Evolutionary conservation across 2,797 vertebrate genomes (phyloP).

Genomic region (Chaunax sp.): DNA sequence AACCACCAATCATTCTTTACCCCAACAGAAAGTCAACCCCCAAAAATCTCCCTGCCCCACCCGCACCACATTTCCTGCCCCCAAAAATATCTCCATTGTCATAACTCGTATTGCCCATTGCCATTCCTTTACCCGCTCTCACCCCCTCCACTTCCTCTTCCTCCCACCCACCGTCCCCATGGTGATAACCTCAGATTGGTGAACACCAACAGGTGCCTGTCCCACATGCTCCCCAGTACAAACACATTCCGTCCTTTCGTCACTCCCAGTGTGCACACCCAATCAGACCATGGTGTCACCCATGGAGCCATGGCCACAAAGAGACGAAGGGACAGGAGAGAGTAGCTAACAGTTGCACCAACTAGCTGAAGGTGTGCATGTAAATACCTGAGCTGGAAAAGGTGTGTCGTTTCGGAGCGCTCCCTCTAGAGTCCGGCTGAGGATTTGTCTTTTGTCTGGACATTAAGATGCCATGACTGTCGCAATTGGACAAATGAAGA

Average conservation of each 20-base stretch:
- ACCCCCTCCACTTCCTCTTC: slow-evolving; percentile 57
- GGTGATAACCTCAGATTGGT: slow-evolving; percentile 71
- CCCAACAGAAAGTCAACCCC: slow-evolving; percentile 34
- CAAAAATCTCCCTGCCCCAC: slow-evolving; percentile 20
- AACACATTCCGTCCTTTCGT: slow-evolving; percentile 77
- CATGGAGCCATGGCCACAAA: slow-evolving; percentile 56
- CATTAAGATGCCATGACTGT: slow-evolving; percentile 51
- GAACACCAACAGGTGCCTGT: slow-evolving; percentile 84
- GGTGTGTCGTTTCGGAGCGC: slow-evolving; percentile 7
- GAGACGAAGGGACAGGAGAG: slow-evolving; percentile 30
- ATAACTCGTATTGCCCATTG: slow-evolving; percentile 50
- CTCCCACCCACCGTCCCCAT: slow-evolving; percentile 47
- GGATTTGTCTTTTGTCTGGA: slow-evolving; percentile 20
- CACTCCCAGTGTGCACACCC: slow-evolving; percentile 71
- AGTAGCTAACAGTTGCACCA: slow-evolving; percentile 21
- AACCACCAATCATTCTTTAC: not conserved
- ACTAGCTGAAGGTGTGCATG: slow-evolving; percentile 1
- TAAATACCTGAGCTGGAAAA: not conserved
- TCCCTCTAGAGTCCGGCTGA: slow-evolving; percentile 24
- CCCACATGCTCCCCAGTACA: slow-evolving; percentile 73
- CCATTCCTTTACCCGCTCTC: slow-evolving; percentile 36
- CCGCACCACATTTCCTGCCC: slow-evolving; percentile 47
- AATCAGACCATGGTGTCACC: slow-evolving; percentile 66
- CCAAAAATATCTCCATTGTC: slow-evolving; percentile 80
- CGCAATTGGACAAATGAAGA: slow-evolving; percentile 38